Evolutionary conservation across 2,113 vertebrate species (phyloP).

Genomic region (Gymnogyps californianus): DNA sequence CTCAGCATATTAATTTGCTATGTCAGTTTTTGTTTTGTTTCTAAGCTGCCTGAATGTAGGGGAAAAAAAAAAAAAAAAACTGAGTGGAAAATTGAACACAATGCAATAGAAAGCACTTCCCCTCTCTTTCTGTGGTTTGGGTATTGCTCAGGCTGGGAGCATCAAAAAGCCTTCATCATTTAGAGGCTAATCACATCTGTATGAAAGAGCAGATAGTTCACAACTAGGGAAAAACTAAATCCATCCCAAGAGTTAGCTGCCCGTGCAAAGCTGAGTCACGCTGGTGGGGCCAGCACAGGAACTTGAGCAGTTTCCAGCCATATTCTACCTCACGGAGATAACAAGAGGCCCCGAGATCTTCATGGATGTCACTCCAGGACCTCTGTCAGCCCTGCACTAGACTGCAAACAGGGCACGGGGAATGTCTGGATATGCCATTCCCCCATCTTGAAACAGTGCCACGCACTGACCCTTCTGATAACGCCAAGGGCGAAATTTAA

Average conservation of each 20-base stretch:
- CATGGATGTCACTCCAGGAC: not conserved
- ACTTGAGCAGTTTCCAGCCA: not conserved
- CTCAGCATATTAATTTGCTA: slow-evolving; percentile 28
- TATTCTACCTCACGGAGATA: not conserved
- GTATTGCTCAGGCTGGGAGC: not conserved
- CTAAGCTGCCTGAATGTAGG: not conserved
- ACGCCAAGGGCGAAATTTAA: not conserved
- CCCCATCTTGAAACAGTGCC: not conserved
- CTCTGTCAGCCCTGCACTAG: not conserved
- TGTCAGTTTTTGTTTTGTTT: slow-evolving; percentile 31
- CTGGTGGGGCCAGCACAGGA: not conserved
- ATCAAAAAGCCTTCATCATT: not conserved
- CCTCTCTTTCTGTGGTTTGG: slow-evolving; percentile 15
- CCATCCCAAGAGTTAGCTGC: not conserved
- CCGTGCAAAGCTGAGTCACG: not conserved
- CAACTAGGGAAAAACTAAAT: not conserved
- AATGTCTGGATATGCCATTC: not conserved
- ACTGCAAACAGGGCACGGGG: accelerated
- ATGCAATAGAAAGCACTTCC: slow-evolving; percentile 28
- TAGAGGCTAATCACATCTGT: not conserved
- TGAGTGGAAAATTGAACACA: slow-evolving; percentile 29
- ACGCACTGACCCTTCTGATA: not conserved
- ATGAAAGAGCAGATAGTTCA: not conserved
- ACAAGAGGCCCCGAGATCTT: not conserved
- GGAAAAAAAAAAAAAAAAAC: not conserved